Evolutionary conservation across 30 jellyfish, hydroid and myxozoan species (phyloP), one percentile per base, ranked within the genome.

Genomic region (Rhopilema esculentum): DNA sequence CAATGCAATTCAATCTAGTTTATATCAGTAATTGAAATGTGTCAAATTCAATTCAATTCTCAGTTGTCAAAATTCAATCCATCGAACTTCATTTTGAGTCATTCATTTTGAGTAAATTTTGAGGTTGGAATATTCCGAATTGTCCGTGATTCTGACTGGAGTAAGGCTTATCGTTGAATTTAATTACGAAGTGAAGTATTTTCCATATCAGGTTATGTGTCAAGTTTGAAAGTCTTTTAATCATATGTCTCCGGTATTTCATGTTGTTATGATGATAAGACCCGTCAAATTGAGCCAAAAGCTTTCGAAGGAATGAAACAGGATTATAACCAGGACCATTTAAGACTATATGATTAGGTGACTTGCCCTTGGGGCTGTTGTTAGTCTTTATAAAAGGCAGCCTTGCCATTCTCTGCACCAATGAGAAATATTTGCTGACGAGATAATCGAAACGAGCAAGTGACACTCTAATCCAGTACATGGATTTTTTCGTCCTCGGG

Each of bases 11-110:
- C n/a, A n/a, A n/a, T n/a, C n/a, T n/a, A n/a, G n/a, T n/a, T n/a
- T n/a, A n/a, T n/a, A n/a, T n/a, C n/a, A n/a, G n/a, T n/a, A n/a
- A 95, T 12, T 40, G 12, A 40, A 40, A 6, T 40, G 57, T 40
- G 12, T 2, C 6, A 40, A 40, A 40, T 40, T 40, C 57, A 40
- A 40, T 40, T 40, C 57, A 40, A 40, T 40, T 40, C 9, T 12
- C 9, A 12, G 57, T 6, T 40, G 12, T 40, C 12, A 2, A 40
- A 40, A 40, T 40, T 6, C 57, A 40, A 12, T 6, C 9, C 9
- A 40, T 2, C 12, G 57, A 40, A 40, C 9, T 40, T 40, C 57
- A 40, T 40, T 40, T 12, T 6, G 57, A 2, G 57, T 40, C 57
- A 40, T 40, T 12, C 57, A 12, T 40, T 6, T 40, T 12, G 57